Percentiles rank a stretch among this genome's conserved stretches.
These are phyloP conservation scores for Drosophila robusta DNA, from an alignment of 2,888 invertebrate species.

Conservation along the genomic window DNA sequence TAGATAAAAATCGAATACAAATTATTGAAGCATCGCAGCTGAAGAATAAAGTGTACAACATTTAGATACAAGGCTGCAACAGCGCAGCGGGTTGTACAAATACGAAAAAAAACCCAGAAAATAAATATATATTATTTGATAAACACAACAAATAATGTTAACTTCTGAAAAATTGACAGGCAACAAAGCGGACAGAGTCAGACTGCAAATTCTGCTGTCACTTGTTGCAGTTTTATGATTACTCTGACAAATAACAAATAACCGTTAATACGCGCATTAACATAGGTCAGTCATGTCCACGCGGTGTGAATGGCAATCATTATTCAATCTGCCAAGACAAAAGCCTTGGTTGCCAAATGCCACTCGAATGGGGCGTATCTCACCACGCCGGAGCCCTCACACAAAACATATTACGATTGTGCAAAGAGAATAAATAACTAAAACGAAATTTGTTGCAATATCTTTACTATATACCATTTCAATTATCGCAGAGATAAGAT, in stretches of 20 bases:
- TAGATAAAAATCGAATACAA: conserved; percentile 48
- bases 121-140: conserved; percentile 44
- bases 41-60: conserved; percentile 50
- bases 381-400: conserved; percentile 10
- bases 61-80: conserved; percentile 49
- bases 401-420: conserved; percentile 17
- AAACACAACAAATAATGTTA: conserved; percentile 63
- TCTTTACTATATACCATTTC: conserved; percentile 20
- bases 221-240: conserved; percentile 58
- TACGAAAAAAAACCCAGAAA: conserved; percentile 6
- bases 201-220: conserved; percentile 53
- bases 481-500: conserved; percentile 32
- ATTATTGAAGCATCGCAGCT: conserved; percentile 40
- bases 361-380: conserved; percentile 52
- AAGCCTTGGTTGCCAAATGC: conserved; percentile 68
- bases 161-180: conserved; percentile 59
- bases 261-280: conserved; percentile 68
- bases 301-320: conserved; percentile 59
- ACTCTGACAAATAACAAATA: conserved; percentile 72
- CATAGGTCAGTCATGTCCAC: conserved; percentile 69
- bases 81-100: conserved; percentile 26
- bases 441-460: conserved; percentile 10
- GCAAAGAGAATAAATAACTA: conserved; percentile 26
- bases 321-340: conserved; percentile 64
- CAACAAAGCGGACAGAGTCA: conserved; percentile 45